These are phyloP conservation scores for Apus apus DNA, from an alignment of 2,113 vertebrate species.

Conservation along the genomic window DNA sequence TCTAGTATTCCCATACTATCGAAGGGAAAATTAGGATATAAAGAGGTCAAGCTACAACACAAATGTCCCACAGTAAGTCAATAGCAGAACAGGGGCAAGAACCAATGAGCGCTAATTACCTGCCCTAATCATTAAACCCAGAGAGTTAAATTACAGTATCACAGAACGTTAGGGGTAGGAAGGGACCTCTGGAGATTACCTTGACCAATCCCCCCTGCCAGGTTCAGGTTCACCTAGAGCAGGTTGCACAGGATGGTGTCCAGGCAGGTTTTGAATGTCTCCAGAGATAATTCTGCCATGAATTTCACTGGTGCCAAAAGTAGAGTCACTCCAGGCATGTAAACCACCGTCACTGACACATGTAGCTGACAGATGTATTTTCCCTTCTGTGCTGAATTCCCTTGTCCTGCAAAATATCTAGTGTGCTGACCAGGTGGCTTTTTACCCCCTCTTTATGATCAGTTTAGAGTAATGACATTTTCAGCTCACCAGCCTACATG, in stretches of 20 bases:
- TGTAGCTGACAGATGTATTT: not conserved
- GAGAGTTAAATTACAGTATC: not conserved
- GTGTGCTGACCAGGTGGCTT: not conserved
- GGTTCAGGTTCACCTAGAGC: too few relatives aligned
- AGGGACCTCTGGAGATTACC: too few relatives aligned
- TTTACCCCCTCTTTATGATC: not conserved
- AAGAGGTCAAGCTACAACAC: not conserved
- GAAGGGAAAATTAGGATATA: not conserved
- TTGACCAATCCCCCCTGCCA: too few relatives aligned
- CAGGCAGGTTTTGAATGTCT: too few relatives aligned
- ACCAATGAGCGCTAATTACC: not conserved
- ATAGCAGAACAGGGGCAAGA: not conserved
- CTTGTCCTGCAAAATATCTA: not conserved
- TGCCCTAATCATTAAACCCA: not conserved
- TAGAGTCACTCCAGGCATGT: not conserved
- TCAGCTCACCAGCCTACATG: not conserved
- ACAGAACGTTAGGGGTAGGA: too few relatives aligned
- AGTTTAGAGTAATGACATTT: not conserved
- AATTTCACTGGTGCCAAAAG: not conserved
- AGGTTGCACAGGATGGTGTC: too few relatives aligned
- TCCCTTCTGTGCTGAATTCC: rapidly evolving
- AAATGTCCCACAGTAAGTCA: not conserved
- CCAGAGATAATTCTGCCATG: not conserved
- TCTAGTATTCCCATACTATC: not conserved
- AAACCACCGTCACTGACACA: not conserved